Evolutionary conservation across 2,888 invertebrate species (phyloP).

Genomic region (Marasmarcha lunaedactyla): DNA sequence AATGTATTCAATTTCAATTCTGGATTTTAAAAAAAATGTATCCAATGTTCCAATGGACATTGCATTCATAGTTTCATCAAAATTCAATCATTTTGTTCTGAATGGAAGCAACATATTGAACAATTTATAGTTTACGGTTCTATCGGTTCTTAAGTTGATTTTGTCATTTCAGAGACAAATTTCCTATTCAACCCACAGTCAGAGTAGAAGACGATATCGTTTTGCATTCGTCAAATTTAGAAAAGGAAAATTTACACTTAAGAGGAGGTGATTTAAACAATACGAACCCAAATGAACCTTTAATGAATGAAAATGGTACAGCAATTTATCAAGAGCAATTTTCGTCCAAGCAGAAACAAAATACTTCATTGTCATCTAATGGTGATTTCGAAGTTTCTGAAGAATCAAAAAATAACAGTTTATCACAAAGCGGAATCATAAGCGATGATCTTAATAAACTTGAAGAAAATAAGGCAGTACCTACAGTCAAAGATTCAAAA

Average conservation of each 20-base stretch:
- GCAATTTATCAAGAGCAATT: too few species aligned
- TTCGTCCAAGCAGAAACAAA: too few species aligned
- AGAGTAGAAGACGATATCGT: conserved; percentile 13
- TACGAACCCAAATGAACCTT: neutral
- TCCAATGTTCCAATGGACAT: too few species aligned
- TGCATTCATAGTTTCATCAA: neutral
- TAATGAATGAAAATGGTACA: neutral
- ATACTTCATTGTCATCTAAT: too few species aligned
- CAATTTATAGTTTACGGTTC: neutral
- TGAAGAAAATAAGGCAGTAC: too few species aligned
- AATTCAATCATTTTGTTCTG: neutral
- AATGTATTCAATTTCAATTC: too few species aligned
- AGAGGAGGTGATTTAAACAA: neutral
- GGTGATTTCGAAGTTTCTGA: too few species aligned
- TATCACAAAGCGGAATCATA: too few species aligned
- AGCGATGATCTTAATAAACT: too few species aligned
- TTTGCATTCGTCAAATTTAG: conserved; percentile 1
- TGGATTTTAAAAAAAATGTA: too few species aligned
- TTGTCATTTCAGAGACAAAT: conserved; percentile 29
- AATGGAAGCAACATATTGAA: neutral
- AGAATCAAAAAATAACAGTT: too few species aligned
- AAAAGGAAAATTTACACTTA: conserved; percentile 6
- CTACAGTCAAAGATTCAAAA: too few species aligned
- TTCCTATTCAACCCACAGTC: conserved; percentile 23
- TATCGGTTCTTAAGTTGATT: conserved; percentile 3